These are phyloP conservation scores for Eurosta solidaginis DNA, from an alignment of 1,140 invertebrate genomes.

Conservation along the genomic window DNA sequence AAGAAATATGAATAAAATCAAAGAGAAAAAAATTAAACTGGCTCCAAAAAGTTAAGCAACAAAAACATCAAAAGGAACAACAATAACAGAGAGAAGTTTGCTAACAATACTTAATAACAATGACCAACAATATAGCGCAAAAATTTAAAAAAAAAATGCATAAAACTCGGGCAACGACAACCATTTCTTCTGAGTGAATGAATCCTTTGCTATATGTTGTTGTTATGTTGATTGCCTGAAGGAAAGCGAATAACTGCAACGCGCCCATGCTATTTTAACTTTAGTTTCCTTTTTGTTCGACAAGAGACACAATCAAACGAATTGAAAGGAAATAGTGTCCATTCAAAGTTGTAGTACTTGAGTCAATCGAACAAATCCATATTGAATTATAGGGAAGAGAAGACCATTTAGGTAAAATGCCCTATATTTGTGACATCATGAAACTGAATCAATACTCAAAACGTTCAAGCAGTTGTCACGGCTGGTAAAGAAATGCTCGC, in stretches of 20 bases:
- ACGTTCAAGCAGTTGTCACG: no score
- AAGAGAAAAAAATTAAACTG: background rate
- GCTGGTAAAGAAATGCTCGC: no score
- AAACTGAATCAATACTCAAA: background rate
- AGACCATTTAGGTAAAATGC: background rate
- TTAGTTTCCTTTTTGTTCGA: background rate
- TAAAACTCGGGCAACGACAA: background rate
- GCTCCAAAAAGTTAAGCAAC: background rate
- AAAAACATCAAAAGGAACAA: background rate
- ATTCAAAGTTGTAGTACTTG: background rate
- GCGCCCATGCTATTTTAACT: background rate
- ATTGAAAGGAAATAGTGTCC: slow-evolving; percentile 18
- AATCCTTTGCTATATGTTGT: background rate
- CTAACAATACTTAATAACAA: background rate
- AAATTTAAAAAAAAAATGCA: background rate
- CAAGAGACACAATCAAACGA: slow-evolving; percentile 1
- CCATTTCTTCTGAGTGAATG: background rate
- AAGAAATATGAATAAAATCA: background rate
- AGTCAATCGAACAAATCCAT: background rate
- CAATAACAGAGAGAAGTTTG: background rate
- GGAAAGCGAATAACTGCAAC: background rate
- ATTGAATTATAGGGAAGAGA: background rate
- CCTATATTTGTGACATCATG: no score
- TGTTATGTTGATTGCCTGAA: background rate
- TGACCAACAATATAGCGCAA: background rate